Evolutionary conservation across 2,888 invertebrate genomes (phyloP).

Genomic region (Germaria angustata): DNA sequence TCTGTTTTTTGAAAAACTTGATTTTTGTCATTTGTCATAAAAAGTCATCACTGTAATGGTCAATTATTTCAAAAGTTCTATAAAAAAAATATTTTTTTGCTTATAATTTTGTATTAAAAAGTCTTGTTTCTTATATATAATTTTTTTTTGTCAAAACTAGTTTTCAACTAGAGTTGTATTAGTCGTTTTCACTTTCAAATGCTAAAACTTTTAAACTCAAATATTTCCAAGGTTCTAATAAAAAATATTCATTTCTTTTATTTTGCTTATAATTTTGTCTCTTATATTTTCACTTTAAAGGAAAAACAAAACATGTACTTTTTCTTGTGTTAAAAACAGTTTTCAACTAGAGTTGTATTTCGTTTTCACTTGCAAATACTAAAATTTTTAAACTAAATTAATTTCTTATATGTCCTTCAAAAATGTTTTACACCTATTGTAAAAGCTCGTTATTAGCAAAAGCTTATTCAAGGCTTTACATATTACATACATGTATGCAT

Average conservation of each 20-base stretch:
- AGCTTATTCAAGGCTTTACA: neutral
- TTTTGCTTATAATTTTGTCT: too few relatives aligned
- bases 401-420: neutral
- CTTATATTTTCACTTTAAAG: too few relatives aligned
- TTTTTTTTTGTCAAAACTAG: neutral
- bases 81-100: neutral
- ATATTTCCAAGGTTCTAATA: too few relatives aligned
- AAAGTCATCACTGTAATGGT: neutral
- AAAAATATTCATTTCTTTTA: too few relatives aligned
- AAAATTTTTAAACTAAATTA: neutral
- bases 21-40: neutral
- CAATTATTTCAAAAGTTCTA: neutral
- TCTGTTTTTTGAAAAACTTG: neutral
- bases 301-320: too few relatives aligned
- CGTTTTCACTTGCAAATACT: neutral
- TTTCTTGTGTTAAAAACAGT: too few relatives aligned
- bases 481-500: too few relatives aligned
- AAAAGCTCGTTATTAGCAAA: constrained; percentile 14
- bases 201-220: too few relatives aligned
- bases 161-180: neutral
- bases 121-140: neutral
- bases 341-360: too few relatives aligned
- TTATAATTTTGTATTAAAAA: neutral
- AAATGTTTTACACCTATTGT: neutral
- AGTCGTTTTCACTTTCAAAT: too few relatives aligned